These are phyloP conservation scores for Morbakka virulenta DNA, from an alignment of 30 jellyfish, hydroid and myxozoan species.

Conservation along the genomic window DNA sequence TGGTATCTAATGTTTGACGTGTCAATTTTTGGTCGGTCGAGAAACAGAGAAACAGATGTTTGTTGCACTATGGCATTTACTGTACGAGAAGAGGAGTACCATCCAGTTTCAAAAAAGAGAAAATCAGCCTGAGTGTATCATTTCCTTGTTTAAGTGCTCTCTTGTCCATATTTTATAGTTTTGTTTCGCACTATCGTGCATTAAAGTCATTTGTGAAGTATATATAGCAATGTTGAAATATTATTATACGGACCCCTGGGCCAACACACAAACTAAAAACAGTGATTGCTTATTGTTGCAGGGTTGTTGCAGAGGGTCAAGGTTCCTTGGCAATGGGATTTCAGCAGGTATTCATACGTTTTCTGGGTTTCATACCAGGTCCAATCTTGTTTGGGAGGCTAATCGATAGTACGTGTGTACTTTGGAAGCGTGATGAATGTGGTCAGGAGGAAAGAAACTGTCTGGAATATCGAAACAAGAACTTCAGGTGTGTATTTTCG, in stretches of 20 bases:
- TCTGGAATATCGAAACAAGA: constrained; percentile 63
- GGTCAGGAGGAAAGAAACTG: constrained; percentile 64
- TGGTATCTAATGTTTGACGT: no score
- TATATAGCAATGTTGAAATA: neutral
- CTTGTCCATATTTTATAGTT: no score
- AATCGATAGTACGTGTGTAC: constrained; percentile 82
- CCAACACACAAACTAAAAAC: no score
- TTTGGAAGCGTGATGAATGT: constrained; percentile 84
- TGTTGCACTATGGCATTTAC: no score
- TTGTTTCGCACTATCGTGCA: neutral
- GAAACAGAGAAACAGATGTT: no score
- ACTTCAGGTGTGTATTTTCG: constrained; percentile 65
- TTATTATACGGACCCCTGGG: neutral
- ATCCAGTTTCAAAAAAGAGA: no score
- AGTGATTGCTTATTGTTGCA: neutral
- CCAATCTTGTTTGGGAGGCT: constrained; percentile 85
- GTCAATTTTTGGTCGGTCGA: no score
- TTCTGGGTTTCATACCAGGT: constrained; percentile 96
- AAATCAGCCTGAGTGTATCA: no score
- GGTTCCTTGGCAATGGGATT: constrained; percentile 93
- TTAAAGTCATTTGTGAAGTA: no score
- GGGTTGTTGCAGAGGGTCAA: constrained; percentile 92
- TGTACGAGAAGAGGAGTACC: no score
- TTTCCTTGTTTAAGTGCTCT: no score
- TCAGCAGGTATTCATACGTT: constrained; percentile 88